These are phyloP conservation scores for Oncorhynchus gorbuscha DNA, from an alignment of 2,113 vertebrate genomes.

Conservation along the genomic window DNA sequence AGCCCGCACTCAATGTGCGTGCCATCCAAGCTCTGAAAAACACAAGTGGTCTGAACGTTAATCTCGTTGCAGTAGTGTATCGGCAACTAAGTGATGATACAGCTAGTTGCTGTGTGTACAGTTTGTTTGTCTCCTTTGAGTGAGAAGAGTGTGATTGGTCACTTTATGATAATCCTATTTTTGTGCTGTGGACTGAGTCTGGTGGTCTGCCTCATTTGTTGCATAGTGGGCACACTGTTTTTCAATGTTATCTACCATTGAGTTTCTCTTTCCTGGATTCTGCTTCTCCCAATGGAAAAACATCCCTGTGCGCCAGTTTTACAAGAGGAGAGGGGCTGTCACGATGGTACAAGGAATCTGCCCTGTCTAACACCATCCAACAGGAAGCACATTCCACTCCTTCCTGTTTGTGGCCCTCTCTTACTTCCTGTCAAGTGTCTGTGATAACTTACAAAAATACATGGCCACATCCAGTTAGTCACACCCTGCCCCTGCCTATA, in stretches of 20 bases:
- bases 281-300: conserved; percentile 66
- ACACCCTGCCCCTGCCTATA: conserved; percentile 41
- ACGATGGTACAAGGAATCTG: conserved; percentile 72
- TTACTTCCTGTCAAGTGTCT: conserved; percentile 76
- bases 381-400: conserved; percentile 79
- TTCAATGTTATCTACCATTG: conserved; percentile 54
- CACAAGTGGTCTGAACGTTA: neutral
- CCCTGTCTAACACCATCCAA: conserved; percentile 59
- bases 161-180: neutral
- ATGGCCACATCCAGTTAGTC: conserved; percentile 60
- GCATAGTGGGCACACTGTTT: conserved; percentile 9
- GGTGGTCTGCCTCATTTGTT: neutral
- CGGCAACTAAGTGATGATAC: neutral
- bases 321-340: conserved; percentile 42
- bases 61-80: neutral
- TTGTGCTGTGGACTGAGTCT: neutral
- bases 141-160: neutral
- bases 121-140: neutral
- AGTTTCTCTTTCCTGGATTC: conserved; percentile 65
- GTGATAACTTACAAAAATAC: conserved; percentile 72
- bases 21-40: neutral
- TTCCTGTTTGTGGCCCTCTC: conserved; percentile 78
- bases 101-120: neutral
- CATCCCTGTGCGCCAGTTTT: conserved; percentile 18
- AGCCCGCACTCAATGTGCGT: neutral